A percentile compares a stretch with the other conserved stretches of the same genome.
These are phyloP conservation scores for Ammodytes marinus DNA, from an alignment of 2,113 vertebrate genomes.

Conservation along the genomic window DNA sequence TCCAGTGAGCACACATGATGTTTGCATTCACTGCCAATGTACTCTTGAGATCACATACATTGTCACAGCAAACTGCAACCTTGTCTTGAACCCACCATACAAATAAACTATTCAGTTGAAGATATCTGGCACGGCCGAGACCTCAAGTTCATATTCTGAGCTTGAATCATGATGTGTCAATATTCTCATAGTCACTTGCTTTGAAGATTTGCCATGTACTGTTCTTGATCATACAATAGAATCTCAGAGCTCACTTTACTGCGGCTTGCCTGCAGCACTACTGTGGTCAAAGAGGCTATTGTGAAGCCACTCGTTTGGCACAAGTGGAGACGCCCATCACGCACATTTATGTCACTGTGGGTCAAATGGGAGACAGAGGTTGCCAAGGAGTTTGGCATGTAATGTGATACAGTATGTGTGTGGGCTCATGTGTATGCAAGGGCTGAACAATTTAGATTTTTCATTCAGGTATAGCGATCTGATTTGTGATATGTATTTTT, in stretches of 20 bases:
- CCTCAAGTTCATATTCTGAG: background rate
- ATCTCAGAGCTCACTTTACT: conserved; percentile 24
- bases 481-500: no score
- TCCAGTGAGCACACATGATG: conserved; percentile 35
- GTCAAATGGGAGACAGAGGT: conserved; percentile 36
- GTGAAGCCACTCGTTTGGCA: conserved; percentile 14
- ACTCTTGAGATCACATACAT: conserved; percentile 4
- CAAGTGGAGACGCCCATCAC: conserved; percentile 26
- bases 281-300: conserved; percentile 33
- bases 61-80: background rate
- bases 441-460: background rate
- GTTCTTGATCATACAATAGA: conserved; percentile 12
- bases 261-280: conserved; percentile 12
- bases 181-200: background rate
- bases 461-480: no score
- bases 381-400: conserved; percentile 22
- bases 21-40: conserved; percentile 14
- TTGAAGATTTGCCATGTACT: background rate
- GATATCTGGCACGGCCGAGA: background rate
- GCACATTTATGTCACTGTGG: conserved; percentile 37
- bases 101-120: background rate
- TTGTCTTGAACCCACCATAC: conserved; percentile 4
- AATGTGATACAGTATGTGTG: background rate
- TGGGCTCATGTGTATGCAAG: conserved; percentile 1
- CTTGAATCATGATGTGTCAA: conserved; percentile 8